Base-by-base conservation (phyloP, 2,888 invertebrate species). In the Drosophila antonietae region DNA sequence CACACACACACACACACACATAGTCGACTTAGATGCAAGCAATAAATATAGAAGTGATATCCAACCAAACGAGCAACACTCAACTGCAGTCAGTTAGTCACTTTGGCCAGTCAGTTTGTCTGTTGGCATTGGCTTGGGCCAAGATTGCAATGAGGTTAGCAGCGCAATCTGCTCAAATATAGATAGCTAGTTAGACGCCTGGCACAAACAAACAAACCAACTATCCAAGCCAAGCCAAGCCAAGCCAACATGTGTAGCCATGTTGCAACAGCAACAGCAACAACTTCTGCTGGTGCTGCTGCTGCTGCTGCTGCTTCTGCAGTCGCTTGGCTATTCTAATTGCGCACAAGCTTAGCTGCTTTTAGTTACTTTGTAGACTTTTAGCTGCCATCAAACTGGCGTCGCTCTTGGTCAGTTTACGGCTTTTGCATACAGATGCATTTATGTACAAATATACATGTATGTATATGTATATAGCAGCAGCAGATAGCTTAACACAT, bases 291-390 rank as follows among this genome's bases (percentile, higher is more conserved):
- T n/a, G 8, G n/a, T 8, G n/a, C 39, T n/a, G 15, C 15, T n/a
- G 2, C 39, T 6, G 10, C 10, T 10, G 35, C 41, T 55, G 15
- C 39, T 37, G 53, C 58, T 41, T 43, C 18, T 44, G 44, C 57
- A 37, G 51, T 59, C 59, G 71, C 72, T 75, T 69, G 87, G 65
- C 75, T 84, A 84, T 84, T 84, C 84, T 84, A 84, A 84, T 84
- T 84, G 84, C 89, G 88, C 84, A 89, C 88, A 88, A 88, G 84
- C 89, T 89, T 84, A 88, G 88, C 89, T 79, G 89, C 89, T 88
- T 84, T 84, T 88, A 88, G 84, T 81, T 89, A 84, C 86, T 88
- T 84, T 84, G 84, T 84, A 77, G 83, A 83, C 88, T 83, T 69
- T 89, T 84, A 89, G 89, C 76, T 89, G 83, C 89, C 84, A 83